These are phyloP conservation scores for Spisula solida DNA, from an alignment of 2,888 invertebrate species.

Conservation along the genomic window DNA sequence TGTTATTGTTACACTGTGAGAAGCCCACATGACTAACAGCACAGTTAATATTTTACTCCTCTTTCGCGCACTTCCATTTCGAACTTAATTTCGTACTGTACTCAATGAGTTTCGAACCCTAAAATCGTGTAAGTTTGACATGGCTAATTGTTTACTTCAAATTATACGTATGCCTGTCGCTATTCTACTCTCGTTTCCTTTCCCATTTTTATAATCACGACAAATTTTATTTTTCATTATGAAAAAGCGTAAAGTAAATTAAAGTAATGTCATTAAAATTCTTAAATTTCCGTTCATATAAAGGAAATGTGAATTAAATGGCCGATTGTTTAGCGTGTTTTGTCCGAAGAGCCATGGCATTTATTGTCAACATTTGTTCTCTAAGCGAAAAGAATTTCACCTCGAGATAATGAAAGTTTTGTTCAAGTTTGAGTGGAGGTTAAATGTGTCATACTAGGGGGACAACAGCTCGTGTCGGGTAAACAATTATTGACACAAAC, in stretches of 20 bases:
- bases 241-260: slow-evolving; percentile 8
- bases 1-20: too few species aligned
- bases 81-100: not conserved
- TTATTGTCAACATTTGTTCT: not conserved
- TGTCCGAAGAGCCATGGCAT: not conserved
- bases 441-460: not conserved
- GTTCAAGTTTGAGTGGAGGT: slow-evolving; percentile 1
- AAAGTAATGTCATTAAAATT: slow-evolving; percentile 12
- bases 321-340: not conserved
- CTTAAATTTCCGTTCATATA: slow-evolving; percentile 20
- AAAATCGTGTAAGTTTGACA: not conserved
- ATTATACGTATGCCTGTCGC: not conserved
- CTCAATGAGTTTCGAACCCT: not conserved
- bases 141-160: not conserved
- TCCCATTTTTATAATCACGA: slow-evolving; percentile 8
- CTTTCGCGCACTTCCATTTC: not conserved
- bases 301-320: slow-evolving; percentile 24
- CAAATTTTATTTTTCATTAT: not conserved
- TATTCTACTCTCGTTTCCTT: not conserved
- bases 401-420: not conserved
- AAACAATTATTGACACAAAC: not conserved
- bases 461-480: not conserved
- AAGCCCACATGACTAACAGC: not conserved
- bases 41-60: not conserved
- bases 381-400: slow-evolving; percentile 2